Evolutionary conservation across 2,888 invertebrate genomes (phyloP).

Genomic region (Drosophila yooni): DNA sequence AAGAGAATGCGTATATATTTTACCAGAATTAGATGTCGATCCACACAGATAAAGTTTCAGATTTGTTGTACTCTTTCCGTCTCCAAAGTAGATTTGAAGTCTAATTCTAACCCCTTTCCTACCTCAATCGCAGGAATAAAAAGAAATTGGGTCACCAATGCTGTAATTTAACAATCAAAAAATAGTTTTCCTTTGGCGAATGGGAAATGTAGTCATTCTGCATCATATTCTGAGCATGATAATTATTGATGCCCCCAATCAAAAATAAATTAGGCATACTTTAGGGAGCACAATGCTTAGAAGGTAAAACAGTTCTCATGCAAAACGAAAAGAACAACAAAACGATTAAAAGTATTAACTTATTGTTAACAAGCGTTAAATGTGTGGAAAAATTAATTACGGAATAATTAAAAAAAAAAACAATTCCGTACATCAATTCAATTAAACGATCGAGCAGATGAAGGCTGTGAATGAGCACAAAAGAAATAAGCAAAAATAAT

Average conservation of each 20-base stretch:
- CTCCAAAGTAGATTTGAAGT: background rate
- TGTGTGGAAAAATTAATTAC: background rate
- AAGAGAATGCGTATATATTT: background rate
- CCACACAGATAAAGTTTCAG: background rate
- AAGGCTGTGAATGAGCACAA: background rate
- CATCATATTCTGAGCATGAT: accelerated
- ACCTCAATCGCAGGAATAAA: background rate
- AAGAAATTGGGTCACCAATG: background rate
- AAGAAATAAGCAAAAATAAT: background rate
- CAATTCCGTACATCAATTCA: background rate
- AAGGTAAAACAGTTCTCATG: background rate
- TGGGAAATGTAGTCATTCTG: background rate
- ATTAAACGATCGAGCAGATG: background rate
- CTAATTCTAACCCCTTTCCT: accelerated
- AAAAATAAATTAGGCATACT: background rate
- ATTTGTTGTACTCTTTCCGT: background rate
- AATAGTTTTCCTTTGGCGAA: background rate
- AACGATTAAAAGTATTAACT: background rate
- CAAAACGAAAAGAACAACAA: background rate
- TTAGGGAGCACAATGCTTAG: background rate
- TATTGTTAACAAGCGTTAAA: background rate
- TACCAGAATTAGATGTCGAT: background rate
- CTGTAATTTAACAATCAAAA: background rate
- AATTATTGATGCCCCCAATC: background rate
- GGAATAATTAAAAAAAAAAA: background rate